Evolutionary conservation across 2,888 invertebrate species (phyloP).

Genomic region (Endotricha flammealis): DNA sequence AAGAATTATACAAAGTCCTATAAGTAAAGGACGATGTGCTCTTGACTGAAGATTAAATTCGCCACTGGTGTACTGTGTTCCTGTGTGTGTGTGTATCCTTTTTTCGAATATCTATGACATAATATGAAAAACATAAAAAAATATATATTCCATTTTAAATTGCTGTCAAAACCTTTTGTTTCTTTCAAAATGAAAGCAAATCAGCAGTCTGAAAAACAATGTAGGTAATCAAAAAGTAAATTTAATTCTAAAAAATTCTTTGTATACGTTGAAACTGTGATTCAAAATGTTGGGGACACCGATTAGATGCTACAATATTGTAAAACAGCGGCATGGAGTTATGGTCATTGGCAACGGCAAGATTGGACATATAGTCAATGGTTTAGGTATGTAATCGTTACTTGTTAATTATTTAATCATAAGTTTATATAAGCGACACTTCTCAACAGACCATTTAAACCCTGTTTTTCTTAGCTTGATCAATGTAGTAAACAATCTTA

Average conservation of each 20-base stretch:
- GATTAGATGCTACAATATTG: conserved; percentile 32
- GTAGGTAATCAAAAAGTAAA: conserved; percentile 31
- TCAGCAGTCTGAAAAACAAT: conserved; percentile 40
- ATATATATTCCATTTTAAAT: conserved; percentile 37
- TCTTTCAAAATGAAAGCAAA: conserved; percentile 27
- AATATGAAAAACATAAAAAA: no score
- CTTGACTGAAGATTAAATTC: no score
- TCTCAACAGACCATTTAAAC: no score
- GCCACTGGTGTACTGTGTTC: no score
- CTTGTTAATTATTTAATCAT: neutral
- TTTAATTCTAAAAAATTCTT: conserved; percentile 33
- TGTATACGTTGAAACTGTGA: conserved; percentile 20
- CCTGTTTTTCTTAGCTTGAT: no score
- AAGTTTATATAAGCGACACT: no score
- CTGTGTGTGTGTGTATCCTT: no score
- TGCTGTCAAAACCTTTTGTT: conserved; percentile 32
- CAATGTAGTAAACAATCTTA: no score
- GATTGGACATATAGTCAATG: conserved; percentile 23
- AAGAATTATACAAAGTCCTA: no score
- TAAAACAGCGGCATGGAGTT: conserved; percentile 33
- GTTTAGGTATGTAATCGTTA: conserved; percentile 28
- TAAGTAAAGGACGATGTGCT: no score
- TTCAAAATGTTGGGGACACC: conserved; percentile 40
- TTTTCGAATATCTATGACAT: no score
- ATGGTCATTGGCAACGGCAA: conserved; percentile 27